Evolutionary conservation across 2,113 vertebrate species (phyloP).

Genomic region (Colius striatus): DNA sequence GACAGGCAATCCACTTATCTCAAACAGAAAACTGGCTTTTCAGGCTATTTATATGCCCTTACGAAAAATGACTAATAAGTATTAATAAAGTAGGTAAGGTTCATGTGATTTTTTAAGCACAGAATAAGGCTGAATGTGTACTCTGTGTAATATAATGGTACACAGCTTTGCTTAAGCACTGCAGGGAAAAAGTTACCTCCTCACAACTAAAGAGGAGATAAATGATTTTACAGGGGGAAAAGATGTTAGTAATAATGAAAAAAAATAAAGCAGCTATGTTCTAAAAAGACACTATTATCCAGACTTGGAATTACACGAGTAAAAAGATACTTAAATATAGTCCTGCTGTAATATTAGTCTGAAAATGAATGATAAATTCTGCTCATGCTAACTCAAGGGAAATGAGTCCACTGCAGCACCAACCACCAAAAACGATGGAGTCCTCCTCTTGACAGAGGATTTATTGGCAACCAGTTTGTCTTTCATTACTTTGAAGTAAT

Average conservation of each 20-base stretch:
- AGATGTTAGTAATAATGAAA: background rate
- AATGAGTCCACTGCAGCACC: background rate
- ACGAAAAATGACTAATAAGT: background rate
- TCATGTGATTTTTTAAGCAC: background rate
- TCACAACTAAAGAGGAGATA: background rate
- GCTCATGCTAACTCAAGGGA: rapidly evolving
- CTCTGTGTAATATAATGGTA: rapidly evolving
- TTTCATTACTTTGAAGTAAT: background rate
- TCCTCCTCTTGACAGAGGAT: background rate
- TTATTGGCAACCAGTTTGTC: background rate
- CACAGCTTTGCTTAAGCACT: background rate
- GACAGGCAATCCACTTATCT: background rate
- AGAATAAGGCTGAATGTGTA: background rate
- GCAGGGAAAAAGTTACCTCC: background rate
- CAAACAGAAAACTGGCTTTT: background rate
- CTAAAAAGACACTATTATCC: background rate
- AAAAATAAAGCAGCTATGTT: background rate
- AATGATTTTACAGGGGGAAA: background rate
- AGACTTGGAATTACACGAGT: background rate
- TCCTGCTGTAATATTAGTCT: background rate
- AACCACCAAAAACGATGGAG: too few relatives aligned
- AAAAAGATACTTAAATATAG: background rate
- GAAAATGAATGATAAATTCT: background rate
- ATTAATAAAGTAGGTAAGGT: background rate
- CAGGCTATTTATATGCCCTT: background rate